Evolutionary conservation across 2,888 invertebrate species (phyloP), one percentile per base, ranked within the genome.

Genomic region (Cartodere bifasciata): DNA sequence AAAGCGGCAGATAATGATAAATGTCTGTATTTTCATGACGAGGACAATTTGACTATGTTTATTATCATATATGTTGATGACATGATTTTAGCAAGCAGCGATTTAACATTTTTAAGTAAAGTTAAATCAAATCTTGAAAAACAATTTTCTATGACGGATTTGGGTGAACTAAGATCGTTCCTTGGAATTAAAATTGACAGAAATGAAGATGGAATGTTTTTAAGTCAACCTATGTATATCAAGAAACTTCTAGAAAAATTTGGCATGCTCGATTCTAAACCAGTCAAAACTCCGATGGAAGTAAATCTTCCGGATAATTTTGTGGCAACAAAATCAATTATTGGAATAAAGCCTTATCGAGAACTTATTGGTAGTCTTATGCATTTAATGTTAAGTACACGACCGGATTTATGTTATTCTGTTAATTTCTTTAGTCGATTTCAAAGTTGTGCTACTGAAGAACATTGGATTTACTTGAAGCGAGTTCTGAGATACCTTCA

Each of bases 21-120:
- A 23, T 50, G 51, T 34, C 16, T 48, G 4, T 48, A 47, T 29
- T 32, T 38, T 16, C 38, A 28, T 29, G 27, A 23, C 23, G 17
- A 6, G 15, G 17, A 29, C 9, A 21, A 10, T 12, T 10, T 12
- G 5, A 31, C 23, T 13, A 13, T 45, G 4, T 44, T 35, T 35
- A 22, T 51, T 4, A 15, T 43, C 2, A 16, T 49, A n/a, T 48
- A 49, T 40, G 48, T 52, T 3, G 48, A 49, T 31, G 48, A 49
- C 32, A 42, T 50, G 11, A 31, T 49, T 12, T 24, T 48, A 13
- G 36, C 41, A 13, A 38, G 43, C 32, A 40, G 42, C 22, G 20
- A 37, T 23, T 16, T 25, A 26, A 20, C 9, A 2, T 28, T 38
- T 33, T 32, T 48, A 4, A 17, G 40, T 7, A 15, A 38, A 5